Conservation (phyloP, 2,888 invertebrate genomes). For the Pristionchus mayeri region DNA sequence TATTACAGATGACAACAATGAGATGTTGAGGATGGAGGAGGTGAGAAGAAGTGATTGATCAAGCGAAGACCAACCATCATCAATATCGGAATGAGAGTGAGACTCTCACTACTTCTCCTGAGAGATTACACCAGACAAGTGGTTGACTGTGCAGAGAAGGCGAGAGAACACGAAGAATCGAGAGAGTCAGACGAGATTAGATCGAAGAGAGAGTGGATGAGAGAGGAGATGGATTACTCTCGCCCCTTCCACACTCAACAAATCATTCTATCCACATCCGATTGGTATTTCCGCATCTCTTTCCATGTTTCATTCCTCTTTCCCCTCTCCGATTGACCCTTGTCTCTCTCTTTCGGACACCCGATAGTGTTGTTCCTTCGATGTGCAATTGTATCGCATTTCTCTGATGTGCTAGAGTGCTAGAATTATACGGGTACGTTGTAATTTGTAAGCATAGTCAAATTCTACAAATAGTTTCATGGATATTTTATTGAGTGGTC, state of each 20-base stretch:
- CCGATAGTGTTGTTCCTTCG: background rate
- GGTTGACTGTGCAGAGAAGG: background rate
- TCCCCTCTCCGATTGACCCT: background rate
- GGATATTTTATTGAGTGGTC: too few species aligned
- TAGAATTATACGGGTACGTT: too few species aligned
- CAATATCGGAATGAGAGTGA: background rate
- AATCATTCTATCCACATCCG: background rate
- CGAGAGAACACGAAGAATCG: background rate
- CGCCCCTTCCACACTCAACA: background rate
- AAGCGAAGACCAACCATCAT: background rate
- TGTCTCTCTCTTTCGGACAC: background rate
- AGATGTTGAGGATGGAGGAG: background rate
- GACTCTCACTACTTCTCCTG: background rate
- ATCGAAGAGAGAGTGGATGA: background rate
- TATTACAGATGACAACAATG: background rate
- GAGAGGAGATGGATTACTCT: constrained; percentile 7
- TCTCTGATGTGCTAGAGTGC: too few species aligned
- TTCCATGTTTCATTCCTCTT: background rate
- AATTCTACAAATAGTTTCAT: too few species aligned
- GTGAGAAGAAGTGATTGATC: background rate
- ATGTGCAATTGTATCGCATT: background rate
- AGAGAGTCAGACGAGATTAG: constrained; percentile 16
- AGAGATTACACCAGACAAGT: constrained; percentile 7
- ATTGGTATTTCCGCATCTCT: background rate
- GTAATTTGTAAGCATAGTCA: too few species aligned